Base-by-base conservation (phyloP, 1,140 invertebrate genomes). In the Branchinecta lynchi region DNA sequence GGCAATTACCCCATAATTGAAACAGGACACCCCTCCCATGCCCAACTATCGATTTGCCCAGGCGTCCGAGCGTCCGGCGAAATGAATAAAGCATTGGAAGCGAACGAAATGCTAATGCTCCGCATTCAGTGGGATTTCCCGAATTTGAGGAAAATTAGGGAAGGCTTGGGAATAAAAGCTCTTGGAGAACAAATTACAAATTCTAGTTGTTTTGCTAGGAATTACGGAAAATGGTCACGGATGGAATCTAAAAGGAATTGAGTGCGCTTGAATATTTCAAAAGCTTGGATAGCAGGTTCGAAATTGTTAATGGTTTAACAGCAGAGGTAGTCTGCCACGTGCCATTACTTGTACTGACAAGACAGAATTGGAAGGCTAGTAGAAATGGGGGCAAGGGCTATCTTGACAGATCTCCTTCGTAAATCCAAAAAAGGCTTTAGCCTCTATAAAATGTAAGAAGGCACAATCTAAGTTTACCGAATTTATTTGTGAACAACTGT, bases 141-240 rank as follows among this genome's bases (percentile, higher is more conserved):
- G 17, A 60, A 60, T 60, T 60, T 20, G 17, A 60, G 51, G 51
- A 60, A 60, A 60, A 60, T 12, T 60, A 20, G 17, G 17, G 51
- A 60, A 60, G 51, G 51, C 51, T 60, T 60, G 17, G 51, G 17
- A 60, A 60, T 60, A 20, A 60, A 60, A 60, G 51, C 51, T 60
- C 6, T 60, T 15, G 51, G 17, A 60, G 17, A 60, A 60, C 51
- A 15, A 60, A 60, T 60, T 60, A 60, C 51, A 3, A 60, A 60
- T 60, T 60, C 51, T 20, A 60, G 32, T 32, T 32, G 32, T 32
- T 32, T 32, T 32, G 32, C 51, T 60, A 20, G 51, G 17, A 60
- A 15, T 15, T 60, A 60, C 51, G 17, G 51, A 20, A 60, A 60
- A 20, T 12, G 51, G 17, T 15, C 12, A 15, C 17, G 51, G 51